Evolutionary conservation across 2,113 vertebrate genomes (phyloP), one percentile per base, ranked within the genome.

Genomic region (Callaeas wilsoni): DNA sequence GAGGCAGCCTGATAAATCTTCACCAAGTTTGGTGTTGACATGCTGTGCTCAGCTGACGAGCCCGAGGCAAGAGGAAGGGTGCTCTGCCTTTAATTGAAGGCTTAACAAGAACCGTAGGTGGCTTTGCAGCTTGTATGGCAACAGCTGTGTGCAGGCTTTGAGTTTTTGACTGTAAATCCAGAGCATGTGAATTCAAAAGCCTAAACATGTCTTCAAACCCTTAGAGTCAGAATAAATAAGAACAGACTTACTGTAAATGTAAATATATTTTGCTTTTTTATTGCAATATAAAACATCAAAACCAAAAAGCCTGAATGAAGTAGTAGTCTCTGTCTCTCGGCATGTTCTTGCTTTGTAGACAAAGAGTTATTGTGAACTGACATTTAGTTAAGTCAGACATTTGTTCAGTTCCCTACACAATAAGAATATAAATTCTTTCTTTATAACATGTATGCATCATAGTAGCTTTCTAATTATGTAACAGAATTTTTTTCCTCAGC

Each of bases 291-390:
- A 94, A 76, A 6, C 35, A 76, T 52, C 41, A 73, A 84, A 93
- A 53, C 0, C 70, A 55, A 60, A 79, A 91, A 90, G 87, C 59
- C 90, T 95, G 92, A 97, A 96, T 95, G 93, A 93, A 94, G 9
- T 80, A 67, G 93, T 96, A 95, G 87, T 60, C 52, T 89, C 73
- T 83, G 57, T 87, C 52, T 84, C 79, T 78, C n/a, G 39, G 67
- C 70, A 93, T 16, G 68, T 75, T 93, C 87, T 87, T 95, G 88
- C 78, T 92, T 75, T 59, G 89, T 73, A 94, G 81, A 97, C 96
- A 97, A 96, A 94, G 96, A 84, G 65, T 93, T 89, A 94, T 83
- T 97, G 96, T 97, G 89, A 94, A 32, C 41, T 97, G 97, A 92
- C 96, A 95, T 97, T 97, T 97, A 93, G 84, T 91, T 60, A 88